phyloP scores from a whole-genome alignment of 2,888 invertebrate species.

The Lymantria dispar region DNA sequence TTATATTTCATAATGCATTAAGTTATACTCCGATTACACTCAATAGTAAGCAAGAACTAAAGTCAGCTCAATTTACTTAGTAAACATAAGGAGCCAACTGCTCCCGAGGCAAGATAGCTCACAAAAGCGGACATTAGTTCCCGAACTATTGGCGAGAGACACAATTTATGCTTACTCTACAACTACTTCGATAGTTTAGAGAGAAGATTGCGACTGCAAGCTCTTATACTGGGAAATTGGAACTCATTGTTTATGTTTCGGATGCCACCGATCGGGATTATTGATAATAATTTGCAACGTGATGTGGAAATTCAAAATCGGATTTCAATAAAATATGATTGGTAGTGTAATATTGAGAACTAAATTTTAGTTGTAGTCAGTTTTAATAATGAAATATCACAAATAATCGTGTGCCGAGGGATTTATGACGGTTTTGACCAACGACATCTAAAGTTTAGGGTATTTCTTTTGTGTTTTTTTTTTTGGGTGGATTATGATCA shows the following conservation, averaged over 20 bases:
- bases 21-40: slow-evolving; percentile 23
- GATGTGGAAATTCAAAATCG: slow-evolving; percentile 30
- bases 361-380: background rate
- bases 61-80: slow-evolving; percentile 47
- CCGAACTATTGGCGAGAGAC: slow-evolving; percentile 51
- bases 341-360: slow-evolving; percentile 1
- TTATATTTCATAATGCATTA: no score
- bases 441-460: no score
- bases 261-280: slow-evolving; percentile 29
- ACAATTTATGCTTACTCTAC: slow-evolving; percentile 58
- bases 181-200: slow-evolving; percentile 52
- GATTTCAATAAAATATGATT: slow-evolving; percentile 18
- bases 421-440: no score
- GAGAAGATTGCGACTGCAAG: slow-evolving; percentile 36
- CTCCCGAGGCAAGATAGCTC: slow-evolving; percentile 46
- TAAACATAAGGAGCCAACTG: slow-evolving; percentile 49
- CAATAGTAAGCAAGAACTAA: slow-evolving; percentile 36
- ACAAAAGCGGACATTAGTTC: slow-evolving; percentile 55
- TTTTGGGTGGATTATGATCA: no score
- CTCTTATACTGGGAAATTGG: slow-evolving; percentile 49
- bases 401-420: no score
- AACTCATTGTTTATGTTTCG: slow-evolving; percentile 58
- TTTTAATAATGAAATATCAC: background rate
- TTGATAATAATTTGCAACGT: slow-evolving; percentile 38
- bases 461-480: no score